Percentiles rank a stretch among this genome's conserved stretches.
Evolutionary conservation across 1,140 invertebrate genomes (phyloP).

Genomic region (Saxidomus purpurata): DNA sequence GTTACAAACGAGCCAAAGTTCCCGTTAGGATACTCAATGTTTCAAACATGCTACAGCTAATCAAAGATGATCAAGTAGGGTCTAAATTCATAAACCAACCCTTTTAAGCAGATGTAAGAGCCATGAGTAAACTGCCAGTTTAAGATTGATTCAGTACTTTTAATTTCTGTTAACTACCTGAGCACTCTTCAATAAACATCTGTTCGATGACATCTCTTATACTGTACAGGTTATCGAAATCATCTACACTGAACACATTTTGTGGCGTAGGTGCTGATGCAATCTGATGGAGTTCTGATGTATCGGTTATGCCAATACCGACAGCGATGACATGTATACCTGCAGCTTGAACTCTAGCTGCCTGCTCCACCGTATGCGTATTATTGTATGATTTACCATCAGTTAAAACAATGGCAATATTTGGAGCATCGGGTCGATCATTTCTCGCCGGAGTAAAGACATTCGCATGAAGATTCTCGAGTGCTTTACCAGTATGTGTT

Average conservation of each 20-base stretch:
- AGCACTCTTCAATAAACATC: background rate
- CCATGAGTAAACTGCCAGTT: too few relatives aligned
- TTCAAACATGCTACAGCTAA: too few relatives aligned
- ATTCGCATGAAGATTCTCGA: background rate
- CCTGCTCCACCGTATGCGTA: background rate
- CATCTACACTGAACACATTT: background rate
- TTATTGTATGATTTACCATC: slow-evolving; percentile 21
- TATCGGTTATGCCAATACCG: slow-evolving; percentile 2
- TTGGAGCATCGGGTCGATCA: background rate
- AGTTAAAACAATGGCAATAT: slow-evolving; percentile 21
- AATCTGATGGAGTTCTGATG: background rate
- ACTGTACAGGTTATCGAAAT: background rate
- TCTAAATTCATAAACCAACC: too few relatives aligned
- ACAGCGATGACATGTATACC: background rate
- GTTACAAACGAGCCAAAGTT: too few relatives aligned
- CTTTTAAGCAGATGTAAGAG: too few relatives aligned
- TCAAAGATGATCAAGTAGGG: too few relatives aligned
- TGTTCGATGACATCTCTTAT: background rate
- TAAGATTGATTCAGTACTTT: too few relatives aligned
- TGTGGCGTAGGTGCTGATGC: background rate
- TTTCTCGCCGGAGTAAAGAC: background rate
- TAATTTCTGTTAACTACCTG: slow-evolving; percentile 3
- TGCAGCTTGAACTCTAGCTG: background rate
- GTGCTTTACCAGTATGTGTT: background rate
- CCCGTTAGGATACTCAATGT: too few relatives aligned